Percentiles rank a stretch among this genome's conserved stretches.
phyloP scores from a whole-genome alignment of 1,140 invertebrate genomes.

The Sycophila sp. region DNA sequence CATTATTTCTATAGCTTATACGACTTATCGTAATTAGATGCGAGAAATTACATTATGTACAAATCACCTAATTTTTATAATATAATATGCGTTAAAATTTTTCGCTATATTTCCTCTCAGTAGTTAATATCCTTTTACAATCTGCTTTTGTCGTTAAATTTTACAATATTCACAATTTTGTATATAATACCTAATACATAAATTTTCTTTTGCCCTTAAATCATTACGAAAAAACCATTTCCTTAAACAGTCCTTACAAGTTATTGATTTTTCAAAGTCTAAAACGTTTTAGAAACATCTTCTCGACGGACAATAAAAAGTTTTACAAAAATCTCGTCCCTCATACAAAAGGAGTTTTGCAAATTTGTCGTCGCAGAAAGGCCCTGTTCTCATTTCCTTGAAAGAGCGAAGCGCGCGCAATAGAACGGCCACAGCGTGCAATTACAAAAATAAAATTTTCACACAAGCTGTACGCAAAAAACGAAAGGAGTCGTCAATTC shows the following conservation, averaged over 20 bases:
- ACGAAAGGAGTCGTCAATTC: not conserved
- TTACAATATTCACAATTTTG: constrained; percentile 37
- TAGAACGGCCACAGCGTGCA: not conserved
- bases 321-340: constrained; percentile 7
- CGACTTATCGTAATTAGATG: constrained; percentile 4
- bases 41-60: constrained; percentile 36
- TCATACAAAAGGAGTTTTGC: not conserved
- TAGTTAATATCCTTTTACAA: not conserved
- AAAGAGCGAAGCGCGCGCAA: not conserved
- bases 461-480: not conserved
- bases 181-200: not conserved
- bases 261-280: not conserved
- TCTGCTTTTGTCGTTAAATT: constrained; percentile 14
- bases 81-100: constrained; percentile 1
- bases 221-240: not conserved
- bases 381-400: not conserved
- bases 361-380: not conserved
- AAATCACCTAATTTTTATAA: constrained; percentile 21
- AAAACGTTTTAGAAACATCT: not conserved
- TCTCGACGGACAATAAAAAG: not conserved
- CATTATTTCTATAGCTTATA: constrained; percentile 9
- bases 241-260: not conserved
- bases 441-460: not conserved
- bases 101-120: too few relatives aligned
- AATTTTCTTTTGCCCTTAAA: constrained; percentile 3